Conservation (phyloP, 2,113 vertebrate species). For the Tautogolabrus adspersus region DNA sequence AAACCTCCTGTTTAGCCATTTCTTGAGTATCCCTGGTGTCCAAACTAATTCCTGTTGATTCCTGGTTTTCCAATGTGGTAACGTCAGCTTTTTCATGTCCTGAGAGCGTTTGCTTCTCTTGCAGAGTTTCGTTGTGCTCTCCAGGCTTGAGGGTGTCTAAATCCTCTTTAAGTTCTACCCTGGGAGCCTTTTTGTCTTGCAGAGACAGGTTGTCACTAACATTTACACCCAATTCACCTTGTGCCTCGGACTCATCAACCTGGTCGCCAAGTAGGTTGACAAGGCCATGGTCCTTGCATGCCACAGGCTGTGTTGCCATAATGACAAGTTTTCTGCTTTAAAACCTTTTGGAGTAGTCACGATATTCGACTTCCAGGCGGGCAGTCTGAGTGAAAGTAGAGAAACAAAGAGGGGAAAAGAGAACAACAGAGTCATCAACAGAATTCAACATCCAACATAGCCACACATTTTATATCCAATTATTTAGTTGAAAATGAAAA, state of each 20-base stretch:
- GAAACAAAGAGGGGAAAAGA: slow-evolving; percentile 6
- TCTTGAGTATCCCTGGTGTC: neutral
- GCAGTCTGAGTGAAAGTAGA: slow-evolving; percentile 49
- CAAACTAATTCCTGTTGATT: slow-evolving; percentile 2
- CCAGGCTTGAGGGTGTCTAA: slow-evolving; percentile 33
- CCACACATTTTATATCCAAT: slow-evolving; percentile 8
- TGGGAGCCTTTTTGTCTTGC: slow-evolving; percentile 46
- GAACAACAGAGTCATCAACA: slow-evolving; percentile 41
- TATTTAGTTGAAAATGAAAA: slow-evolving; percentile 9
- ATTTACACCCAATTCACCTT: slow-evolving; percentile 8
- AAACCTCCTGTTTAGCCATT: slow-evolving; percentile 16
- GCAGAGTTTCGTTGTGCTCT: neutral
- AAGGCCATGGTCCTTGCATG: slow-evolving; percentile 47
- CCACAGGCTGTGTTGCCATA: slow-evolving; percentile 65
- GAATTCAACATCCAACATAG: slow-evolving; percentile 33
- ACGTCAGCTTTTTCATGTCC: slow-evolving; percentile 7
- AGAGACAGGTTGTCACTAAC: slow-evolving; percentile 7
- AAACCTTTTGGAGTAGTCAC: slow-evolving; percentile 31
- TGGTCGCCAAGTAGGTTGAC: slow-evolving; percentile 33
- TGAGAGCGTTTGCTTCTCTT: slow-evolving; percentile 9
- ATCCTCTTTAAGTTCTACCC: slow-evolving; percentile 60
- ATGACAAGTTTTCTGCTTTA: slow-evolving; percentile 47
- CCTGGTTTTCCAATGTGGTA: slow-evolving; percentile 27
- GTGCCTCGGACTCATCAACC: slow-evolving; percentile 41
- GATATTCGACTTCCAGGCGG: slow-evolving; percentile 46